phyloP scores from a whole-genome alignment of 2,797 vertebrate genomes.

The Okamejei kenojei region DNA sequence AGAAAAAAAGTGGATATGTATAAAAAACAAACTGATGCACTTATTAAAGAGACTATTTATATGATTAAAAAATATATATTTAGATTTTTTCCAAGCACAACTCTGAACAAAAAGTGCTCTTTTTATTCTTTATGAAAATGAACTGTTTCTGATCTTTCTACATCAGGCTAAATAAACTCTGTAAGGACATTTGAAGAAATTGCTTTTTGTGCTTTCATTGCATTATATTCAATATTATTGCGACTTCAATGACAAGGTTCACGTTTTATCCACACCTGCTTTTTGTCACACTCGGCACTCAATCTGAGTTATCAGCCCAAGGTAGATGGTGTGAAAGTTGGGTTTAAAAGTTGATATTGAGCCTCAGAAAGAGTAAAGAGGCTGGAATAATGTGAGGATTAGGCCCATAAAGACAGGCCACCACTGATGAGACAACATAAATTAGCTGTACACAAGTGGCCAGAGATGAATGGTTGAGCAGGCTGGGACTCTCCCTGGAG shows the following conservation, averaged over 20 bases:
- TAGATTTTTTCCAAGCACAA: conserved; percentile 73
- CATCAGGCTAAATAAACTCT: conserved; percentile 71
- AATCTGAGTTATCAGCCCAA: background rate
- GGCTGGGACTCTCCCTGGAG: too few species aligned
- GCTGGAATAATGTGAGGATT: background rate
- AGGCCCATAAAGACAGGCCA: background rate
- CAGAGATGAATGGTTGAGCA: background rate
- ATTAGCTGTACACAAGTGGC: background rate
- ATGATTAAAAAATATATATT: conserved; percentile 70
- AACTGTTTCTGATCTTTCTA: conserved; percentile 71
- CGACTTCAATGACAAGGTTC: background rate
- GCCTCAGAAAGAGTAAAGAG: background rate
- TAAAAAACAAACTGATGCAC: conserved; percentile 61
- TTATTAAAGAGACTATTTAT: conserved; percentile 74
- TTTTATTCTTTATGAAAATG: conserved; percentile 68
- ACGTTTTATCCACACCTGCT: background rate
- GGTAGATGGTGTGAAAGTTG: background rate
- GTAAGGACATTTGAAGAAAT: conserved; percentile 71
- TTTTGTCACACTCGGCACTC: background rate
- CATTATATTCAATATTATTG: background rate
- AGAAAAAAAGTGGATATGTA: conserved; percentile 54
- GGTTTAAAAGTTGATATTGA: background rate
- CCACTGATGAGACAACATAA: background rate
- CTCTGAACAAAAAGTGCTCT: conserved; percentile 66
- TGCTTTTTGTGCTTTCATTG: conserved; percentile 52